Percentiles rank a stretch among this genome's conserved stretches.
phyloP scores from a whole-genome alignment of 1,140 invertebrate genomes.

The Trichonephila clavipes region DNA sequence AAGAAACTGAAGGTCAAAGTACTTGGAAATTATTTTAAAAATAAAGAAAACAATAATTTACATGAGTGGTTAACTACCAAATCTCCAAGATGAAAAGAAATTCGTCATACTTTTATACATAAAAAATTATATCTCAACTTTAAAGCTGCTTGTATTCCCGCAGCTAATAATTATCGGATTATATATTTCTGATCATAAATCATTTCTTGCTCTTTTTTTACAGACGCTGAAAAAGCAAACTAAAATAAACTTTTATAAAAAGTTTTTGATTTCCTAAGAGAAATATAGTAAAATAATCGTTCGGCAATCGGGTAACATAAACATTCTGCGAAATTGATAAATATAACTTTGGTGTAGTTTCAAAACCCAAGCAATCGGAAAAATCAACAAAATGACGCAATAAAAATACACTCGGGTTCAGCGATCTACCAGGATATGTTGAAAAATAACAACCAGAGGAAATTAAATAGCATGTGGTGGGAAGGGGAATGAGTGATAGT shows the following conservation, averaged over 20 bases:
- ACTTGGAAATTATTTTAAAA: no score
- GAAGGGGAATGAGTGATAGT: background rate
- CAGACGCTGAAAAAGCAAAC: background rate
- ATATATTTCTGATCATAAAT: background rate
- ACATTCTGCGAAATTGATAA: background rate
- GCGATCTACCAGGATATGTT: slow-evolving; percentile 17
- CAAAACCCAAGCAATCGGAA: background rate
- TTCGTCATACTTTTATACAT: no score
- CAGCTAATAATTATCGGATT: background rate
- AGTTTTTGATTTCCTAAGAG: background rate
- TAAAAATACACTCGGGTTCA: background rate
- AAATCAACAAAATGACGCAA: background rate
- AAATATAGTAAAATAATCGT: background rate
- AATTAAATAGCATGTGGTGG: background rate
- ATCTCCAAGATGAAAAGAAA: no score
- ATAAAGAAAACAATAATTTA: no score
- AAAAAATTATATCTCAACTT: background rate
- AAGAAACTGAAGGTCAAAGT: no score
- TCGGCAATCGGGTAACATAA: background rate
- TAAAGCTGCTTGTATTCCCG: background rate
- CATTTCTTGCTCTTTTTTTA: background rate
- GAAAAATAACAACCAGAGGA: background rate
- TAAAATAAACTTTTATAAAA: background rate
- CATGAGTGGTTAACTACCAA: no score
- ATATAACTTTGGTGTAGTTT: background rate